A percentile compares a stretch with the other conserved stretches of the same genome.
Evolutionary conservation across 2,113 vertebrate species (phyloP).

Genomic region (Myanophis thanlyinensis): DNA sequence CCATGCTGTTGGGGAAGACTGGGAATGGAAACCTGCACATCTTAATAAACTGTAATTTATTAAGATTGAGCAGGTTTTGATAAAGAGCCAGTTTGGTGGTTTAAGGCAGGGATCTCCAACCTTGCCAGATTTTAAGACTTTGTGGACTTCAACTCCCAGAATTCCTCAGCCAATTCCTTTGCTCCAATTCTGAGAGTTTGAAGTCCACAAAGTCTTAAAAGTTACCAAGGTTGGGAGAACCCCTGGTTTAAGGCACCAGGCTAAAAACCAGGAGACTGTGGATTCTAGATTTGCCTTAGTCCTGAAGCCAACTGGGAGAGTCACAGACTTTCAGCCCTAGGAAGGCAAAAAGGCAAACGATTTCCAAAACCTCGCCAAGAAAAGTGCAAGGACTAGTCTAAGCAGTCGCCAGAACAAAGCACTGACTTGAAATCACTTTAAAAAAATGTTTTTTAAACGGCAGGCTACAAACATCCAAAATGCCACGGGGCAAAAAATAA

Average conservation of each 20-base stretch:
- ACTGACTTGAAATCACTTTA: neutral
- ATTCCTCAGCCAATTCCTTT: too few species aligned
- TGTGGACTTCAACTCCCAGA: too few species aligned
- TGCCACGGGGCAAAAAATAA: too few species aligned
- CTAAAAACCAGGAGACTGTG: neutral
- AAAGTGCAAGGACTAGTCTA: neutral
- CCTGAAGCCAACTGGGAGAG: neutral
- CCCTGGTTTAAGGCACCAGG: neutral
- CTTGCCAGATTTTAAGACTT: too few species aligned
- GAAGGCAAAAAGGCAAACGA: neutral
- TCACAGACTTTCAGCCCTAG: neutral
- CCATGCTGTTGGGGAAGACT: neutral
- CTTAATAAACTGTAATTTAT: neutral
- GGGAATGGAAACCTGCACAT: neutral
- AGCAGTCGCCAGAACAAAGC: neutral
- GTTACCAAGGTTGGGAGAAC: neutral
- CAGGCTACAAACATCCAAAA: neutral
- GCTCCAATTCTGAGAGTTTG: neutral
- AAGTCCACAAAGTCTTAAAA: neutral
- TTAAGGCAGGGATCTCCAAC: too few species aligned
- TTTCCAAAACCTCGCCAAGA: neutral
- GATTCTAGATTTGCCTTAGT: neutral
- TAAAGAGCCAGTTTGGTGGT: neutral
- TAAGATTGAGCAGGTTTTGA: neutral
- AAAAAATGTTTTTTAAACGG: neutral